Evolutionary conservation across 1,140 invertebrate genomes (phyloP), one percentile per base, ranked within the genome.

Genomic region (Chironomus striatipennis): DNA sequence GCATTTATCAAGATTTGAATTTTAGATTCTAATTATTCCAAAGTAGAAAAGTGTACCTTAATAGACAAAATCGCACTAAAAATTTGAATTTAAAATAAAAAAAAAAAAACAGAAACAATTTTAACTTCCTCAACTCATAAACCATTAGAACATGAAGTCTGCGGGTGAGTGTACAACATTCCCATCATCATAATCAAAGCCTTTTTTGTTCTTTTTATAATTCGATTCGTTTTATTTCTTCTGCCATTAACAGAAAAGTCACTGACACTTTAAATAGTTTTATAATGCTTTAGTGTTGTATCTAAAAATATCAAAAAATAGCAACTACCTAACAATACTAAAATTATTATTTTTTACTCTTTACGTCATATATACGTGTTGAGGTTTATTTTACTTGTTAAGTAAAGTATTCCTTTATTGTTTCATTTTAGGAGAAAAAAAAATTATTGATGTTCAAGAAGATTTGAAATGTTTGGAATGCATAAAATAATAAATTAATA

Each of bases 401-500:
- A 15, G 15, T 47, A 8, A 4, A 1, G 8, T 3, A 47, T 47
- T 47, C 15, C 1, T 9, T 15, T 47, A 10, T 47, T 4, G 5
- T 57, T 5, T 34, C 24, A 34, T 34, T 34, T 34, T n/a, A n/a
- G n/a, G n/a, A n/a, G 24, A 34, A 34, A 34, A 34, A 34, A 2
- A 34, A 34, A 34, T 34, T 34, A 2, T 34, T 34, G 24, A 34
- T 5, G 12, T n/a, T 15, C 47, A 5, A 9, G 12, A 57, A 15
- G 47, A n/a, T 57, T 12, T 5, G 15, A 57, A 57, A 57, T 57
- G 12, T 15, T 57, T 57, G 12, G 12, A 57, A 57, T 15, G 47
- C 47, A 57, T 57, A 57, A 57, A 57, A 12, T 12, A n/a, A n/a
- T 57, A 57, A 57, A n/a, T 57, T 57, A 47, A 47, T 47, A 57